Conservation (phyloP, 2,113 vertebrate genomes). For the Murina feae region DNA sequence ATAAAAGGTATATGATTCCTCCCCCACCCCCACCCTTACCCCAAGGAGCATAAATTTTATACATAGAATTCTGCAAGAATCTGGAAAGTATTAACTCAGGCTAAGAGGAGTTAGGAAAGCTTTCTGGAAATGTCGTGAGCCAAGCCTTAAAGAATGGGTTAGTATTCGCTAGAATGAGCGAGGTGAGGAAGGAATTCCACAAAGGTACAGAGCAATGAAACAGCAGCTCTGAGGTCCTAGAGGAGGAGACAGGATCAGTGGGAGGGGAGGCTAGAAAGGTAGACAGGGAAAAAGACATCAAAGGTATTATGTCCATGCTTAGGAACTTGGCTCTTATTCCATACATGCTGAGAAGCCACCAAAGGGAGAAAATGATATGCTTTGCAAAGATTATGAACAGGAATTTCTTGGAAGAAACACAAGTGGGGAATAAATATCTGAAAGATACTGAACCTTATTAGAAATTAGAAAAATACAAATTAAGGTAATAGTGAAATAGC, state of each 20-base stretch:
- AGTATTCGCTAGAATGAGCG: background rate
- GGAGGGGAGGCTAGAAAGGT: background rate
- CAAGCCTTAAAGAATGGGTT: background rate
- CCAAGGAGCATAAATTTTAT: background rate
- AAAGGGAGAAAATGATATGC: background rate
- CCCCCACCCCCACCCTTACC: too few species aligned
- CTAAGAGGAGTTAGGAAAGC: background rate
- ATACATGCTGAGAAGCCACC: background rate
- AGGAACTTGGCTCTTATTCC: background rate
- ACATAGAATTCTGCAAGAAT: background rate
- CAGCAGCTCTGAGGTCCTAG: background rate
- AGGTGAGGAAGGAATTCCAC: background rate
- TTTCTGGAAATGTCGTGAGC: background rate
- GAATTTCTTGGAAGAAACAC: background rate
- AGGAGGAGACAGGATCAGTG: background rate
- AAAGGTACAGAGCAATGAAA: background rate
- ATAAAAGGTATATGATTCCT: background rate
- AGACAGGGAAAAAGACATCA: background rate
- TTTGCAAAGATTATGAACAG: slow-evolving; percentile 15
- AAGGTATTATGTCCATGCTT: background rate
- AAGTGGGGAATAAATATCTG: background rate
- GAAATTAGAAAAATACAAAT: slow-evolving; percentile 38
- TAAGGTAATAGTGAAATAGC: background rate
- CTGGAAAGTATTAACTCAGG: background rate
- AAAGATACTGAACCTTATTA: slow-evolving; percentile 8